Conservation (phyloP, 2,797 vertebrate genomes). For the Etheostoma perlongum region DNA sequence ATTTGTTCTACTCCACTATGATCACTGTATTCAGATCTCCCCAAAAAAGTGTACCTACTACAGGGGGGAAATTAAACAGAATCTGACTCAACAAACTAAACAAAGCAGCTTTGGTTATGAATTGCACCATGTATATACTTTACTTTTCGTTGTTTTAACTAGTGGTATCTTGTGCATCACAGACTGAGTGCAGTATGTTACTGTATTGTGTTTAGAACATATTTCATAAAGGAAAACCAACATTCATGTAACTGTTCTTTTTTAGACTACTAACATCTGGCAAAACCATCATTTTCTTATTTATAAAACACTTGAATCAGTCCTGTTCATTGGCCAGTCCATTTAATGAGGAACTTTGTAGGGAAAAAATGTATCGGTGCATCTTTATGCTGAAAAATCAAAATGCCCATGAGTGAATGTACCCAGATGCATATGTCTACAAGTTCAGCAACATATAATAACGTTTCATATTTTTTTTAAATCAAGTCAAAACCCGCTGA, state of each 20-base stretch:
- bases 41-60: not conserved
- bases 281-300: not conserved
- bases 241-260: not conserved
- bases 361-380: not conserved
- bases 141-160: too few species aligned
- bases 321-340: not conserved
- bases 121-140: not conserved
- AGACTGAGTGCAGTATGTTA: too few species aligned
- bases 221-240: not conserved
- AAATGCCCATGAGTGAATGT: not conserved
- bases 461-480: not conserved
- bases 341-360: not conserved
- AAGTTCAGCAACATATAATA: not conserved
- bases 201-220: too few species aligned
- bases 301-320: not conserved
- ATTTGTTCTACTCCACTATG: not conserved
- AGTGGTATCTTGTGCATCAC: not conserved
- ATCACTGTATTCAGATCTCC: not conserved
- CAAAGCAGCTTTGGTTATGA: not conserved
- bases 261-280: too few species aligned
- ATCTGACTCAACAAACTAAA: not conserved
- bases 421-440: not conserved
- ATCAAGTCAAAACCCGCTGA: not conserved
- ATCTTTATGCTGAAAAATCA: not conserved
- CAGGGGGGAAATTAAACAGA: too few species aligned